Evolutionary conservation across 2,888 invertebrate species (phyloP).

Genomic region (Chalcosyrphus nemorum): DNA sequence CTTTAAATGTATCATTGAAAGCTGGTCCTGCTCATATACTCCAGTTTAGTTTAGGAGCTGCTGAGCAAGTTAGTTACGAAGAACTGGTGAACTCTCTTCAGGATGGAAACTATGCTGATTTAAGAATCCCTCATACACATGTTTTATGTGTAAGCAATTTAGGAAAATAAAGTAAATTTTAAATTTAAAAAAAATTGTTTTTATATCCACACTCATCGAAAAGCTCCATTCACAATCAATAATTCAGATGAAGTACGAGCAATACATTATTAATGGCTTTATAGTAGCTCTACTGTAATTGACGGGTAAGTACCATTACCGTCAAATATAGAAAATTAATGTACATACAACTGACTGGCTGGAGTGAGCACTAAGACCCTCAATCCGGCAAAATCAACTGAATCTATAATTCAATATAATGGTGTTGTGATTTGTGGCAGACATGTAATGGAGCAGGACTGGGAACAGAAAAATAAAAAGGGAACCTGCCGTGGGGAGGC

Average conservation of each 20-base stretch:
- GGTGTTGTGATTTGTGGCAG: slow-evolving; percentile 35
- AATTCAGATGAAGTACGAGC: neutral
- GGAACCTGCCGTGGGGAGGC: neutral
- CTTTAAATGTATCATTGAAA: no score
- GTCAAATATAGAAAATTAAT: slow-evolving; percentile 34
- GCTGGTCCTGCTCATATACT: no score
- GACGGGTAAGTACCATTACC: slow-evolving; percentile 42
- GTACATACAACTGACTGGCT: neutral
- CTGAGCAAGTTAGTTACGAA: no score
- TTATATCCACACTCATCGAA: neutral
- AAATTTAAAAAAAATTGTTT: no score
- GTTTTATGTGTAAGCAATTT: no score
- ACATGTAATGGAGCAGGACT: neutral
- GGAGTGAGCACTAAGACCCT: neutral
- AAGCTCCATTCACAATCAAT: neutral
- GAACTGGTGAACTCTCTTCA: no score
- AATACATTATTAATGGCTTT: slow-evolving; percentile 28
- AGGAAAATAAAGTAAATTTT: no score
- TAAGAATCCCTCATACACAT: no score
- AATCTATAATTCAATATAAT: slow-evolving; percentile 44
- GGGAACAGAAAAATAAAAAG: no score
- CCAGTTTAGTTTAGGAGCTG: no score
- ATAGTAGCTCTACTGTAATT: slow-evolving; percentile 24
- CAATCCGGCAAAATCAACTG: slow-evolving; percentile 16
- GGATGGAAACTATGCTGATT: no score